Evolutionary conservation across 23 tunicate species (phyloP).

Genomic region (Halocynthia aurantium): DNA sequence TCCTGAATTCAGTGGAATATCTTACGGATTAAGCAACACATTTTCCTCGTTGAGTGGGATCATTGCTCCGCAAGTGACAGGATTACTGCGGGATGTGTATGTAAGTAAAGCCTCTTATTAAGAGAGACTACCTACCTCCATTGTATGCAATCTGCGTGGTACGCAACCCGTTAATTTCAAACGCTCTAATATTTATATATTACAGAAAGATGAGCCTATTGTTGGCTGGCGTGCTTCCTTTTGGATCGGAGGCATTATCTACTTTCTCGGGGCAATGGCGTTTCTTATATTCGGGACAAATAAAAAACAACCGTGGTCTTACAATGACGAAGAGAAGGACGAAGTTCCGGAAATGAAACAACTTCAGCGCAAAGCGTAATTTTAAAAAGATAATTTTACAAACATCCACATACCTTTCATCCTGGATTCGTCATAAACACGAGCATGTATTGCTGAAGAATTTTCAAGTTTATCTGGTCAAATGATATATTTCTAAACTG

Average conservation of each 20-base stretch:
- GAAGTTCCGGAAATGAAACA: not conserved
- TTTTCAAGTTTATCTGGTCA: too few species aligned
- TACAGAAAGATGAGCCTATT: not conserved
- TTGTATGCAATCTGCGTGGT: too few species aligned
- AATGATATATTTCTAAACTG: too few species aligned
- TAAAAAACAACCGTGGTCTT: constrained; percentile 8
- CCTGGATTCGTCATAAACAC: too few species aligned
- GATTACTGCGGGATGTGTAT: constrained; percentile 3
- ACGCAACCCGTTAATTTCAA: too few species aligned
- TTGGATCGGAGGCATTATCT: constrained; percentile 4
- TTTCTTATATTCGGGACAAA: constrained; percentile 4
- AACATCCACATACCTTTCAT: too few species aligned
- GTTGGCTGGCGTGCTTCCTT: constrained; percentile 4
- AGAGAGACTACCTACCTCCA: too few species aligned
- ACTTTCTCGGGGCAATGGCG: constrained; percentile 6
- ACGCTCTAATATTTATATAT: not conserved
- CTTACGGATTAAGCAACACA: constrained; percentile 10
- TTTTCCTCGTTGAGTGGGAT: not conserved
- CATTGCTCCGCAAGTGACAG: constrained; percentile 19
- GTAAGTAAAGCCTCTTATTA: constrained; percentile 1
- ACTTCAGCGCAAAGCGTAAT: not conserved
- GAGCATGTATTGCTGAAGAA: too few species aligned
- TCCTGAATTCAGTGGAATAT: constrained; percentile 17
- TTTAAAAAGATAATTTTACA: too few species aligned
- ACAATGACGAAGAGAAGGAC: not conserved